A percentile compares a stretch with the other conserved stretches of the same genome.
Conservation (phyloP, 2,113 vertebrate genomes). For the Neolamprologus longior region DNA sequence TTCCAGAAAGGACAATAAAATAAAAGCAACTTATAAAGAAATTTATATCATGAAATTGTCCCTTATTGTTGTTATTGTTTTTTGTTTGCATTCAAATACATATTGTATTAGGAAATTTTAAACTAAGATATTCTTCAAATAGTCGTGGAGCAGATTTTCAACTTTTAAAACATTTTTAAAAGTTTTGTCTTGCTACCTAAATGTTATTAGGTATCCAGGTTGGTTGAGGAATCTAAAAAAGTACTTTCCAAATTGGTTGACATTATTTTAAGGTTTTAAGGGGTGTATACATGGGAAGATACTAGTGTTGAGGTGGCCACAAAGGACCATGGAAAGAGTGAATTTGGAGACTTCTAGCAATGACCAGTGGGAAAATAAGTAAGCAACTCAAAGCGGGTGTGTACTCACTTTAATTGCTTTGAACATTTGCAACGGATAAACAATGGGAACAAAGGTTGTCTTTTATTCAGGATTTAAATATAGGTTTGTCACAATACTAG, state of each 20-base stretch:
- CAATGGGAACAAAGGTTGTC: not conserved
- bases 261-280: not conserved
- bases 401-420: not conserved
- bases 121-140: not conserved
- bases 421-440: not conserved
- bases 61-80: not conserved
- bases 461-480: not conserved
- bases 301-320: not conserved
- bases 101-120: not conserved
- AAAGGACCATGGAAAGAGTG: not conserved
- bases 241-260: not conserved
- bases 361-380: not conserved
- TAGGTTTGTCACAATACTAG: not conserved
- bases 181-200: not conserved
- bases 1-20: not conserved
- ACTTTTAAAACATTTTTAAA: not conserved
- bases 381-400: not conserved
- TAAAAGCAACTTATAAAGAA: not conserved
- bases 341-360: not conserved
- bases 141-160: not conserved
- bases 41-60: not conserved
- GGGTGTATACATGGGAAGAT: not conserved
- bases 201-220: not conserved
- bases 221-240: not conserved
- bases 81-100: not conserved